Evolutionary conservation across 2,888 invertebrate species (phyloP), one percentile per base, ranked within the genome.

Genomic region (Lacanobia wlatinum): DNA sequence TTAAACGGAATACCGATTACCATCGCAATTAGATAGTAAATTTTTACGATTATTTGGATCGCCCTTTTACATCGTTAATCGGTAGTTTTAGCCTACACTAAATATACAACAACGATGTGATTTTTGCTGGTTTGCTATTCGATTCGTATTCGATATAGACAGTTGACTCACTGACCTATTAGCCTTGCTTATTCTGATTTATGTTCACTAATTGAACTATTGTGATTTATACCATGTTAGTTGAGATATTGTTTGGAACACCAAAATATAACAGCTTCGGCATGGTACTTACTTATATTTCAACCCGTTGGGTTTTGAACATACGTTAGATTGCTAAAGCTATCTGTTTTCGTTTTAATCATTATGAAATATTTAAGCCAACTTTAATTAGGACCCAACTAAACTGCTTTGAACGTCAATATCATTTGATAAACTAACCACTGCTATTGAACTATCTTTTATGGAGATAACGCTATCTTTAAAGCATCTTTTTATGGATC

Each of bases 131-230:
- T 76, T 78, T 38, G 63, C 69, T 75, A 76, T 79, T 80, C 69
- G 72, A 82, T 82, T 87, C 82, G 73, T 84, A 82, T 72, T 88
- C 82, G 78, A 86, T 88, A 87, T 80, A 82, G 78, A 73, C 78
- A 80, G 80, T 88, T 89, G 90, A 84, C 88, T 90, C 78, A 89
- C 87, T 91, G 84, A 87, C 88, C 91, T 86, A 83, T 80, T 86
- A 84, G 84, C 84, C 87, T 86, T 85, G 83, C 77, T 75, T 72
- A 82, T 84, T 87, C 83, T 83, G 84, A 87, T 88, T 86, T 83
- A 84, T 82, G 70, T 69, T 70, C 66, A 63, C 66, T 85, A 83
- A 87, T 85, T 88, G 87, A 83, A 80, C 67, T 67, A 80, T 82
- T 83, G 75, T 84, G 77, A 83, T 85, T 83, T 83, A 85, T 76